Conservation (phyloP, 2,797 vertebrate species). For the Pantherophis alleghaniensis region DNA sequence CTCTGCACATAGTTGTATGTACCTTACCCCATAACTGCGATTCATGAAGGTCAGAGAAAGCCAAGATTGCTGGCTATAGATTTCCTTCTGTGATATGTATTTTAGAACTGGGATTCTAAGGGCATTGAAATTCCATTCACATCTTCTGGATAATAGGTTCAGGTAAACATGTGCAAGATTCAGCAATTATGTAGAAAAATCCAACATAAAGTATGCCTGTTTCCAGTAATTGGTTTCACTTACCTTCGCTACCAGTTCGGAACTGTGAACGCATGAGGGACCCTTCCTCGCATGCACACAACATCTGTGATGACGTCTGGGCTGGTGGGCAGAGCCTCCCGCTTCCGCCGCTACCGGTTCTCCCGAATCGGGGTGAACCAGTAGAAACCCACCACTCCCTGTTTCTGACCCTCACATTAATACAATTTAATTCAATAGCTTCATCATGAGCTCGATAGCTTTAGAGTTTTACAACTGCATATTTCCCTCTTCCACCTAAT, state of each 20-base stretch:
- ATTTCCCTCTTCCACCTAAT: neutral
- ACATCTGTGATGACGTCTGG: too few relatives aligned
- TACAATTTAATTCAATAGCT: neutral
- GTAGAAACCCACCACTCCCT: too few relatives aligned
- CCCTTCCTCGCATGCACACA: too few relatives aligned
- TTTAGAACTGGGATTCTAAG: neutral
- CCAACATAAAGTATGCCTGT: neutral
- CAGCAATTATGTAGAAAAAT: neutral
- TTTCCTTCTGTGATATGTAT: neutral
- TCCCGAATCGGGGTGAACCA: too few relatives aligned
- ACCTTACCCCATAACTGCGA: neutral
- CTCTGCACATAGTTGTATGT: neutral
- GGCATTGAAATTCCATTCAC: neutral
- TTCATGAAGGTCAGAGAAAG: neutral
- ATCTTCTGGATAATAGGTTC: neutral
- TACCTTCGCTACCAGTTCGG: too few relatives aligned
- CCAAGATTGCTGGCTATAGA: neutral
- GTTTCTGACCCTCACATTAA: neutral
- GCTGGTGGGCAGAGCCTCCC: too few relatives aligned
- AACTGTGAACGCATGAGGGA: too few relatives aligned
- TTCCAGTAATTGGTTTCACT: neutral
- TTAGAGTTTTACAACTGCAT: neutral
- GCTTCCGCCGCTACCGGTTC: fast-evolving
- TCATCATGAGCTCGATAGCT: neutral
- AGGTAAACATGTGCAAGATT: neutral